phyloP scores from a whole-genome alignment of 1,140 invertebrate species.

The Ceratosolen solmsi region DNA sequence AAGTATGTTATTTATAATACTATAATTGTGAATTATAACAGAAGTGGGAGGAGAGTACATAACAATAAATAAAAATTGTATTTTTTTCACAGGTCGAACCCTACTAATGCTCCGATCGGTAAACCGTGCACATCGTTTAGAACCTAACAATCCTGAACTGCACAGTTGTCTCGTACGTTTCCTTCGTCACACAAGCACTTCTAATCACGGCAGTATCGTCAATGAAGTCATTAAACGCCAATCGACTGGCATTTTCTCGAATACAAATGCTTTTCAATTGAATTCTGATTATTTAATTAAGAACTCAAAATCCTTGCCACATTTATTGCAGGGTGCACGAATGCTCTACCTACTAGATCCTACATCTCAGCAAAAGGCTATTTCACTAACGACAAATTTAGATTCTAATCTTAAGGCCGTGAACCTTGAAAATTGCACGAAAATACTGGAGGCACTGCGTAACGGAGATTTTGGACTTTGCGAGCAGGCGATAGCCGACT shows the following conservation, averaged over 20 bases:
- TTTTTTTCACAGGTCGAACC: conserved; percentile 77
- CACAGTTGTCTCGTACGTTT: conserved; percentile 90
- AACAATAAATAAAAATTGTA: neutral
- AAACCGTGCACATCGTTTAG: conserved; percentile 86
- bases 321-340: conserved; percentile 81
- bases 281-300: conserved; percentile 82
- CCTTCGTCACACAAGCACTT: conserved; percentile 74
- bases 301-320: conserved; percentile 78
- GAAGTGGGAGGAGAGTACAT: no score
- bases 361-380: conserved; percentile 76
- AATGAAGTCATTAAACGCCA: conserved; percentile 84
- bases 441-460: conserved; percentile 83
- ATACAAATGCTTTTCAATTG: conserved; percentile 77
- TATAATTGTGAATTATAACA: no score
- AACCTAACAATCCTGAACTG: conserved; percentile 83
- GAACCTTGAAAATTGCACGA: conserved; percentile 81
- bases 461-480: conserved; percentile 86
- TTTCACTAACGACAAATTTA: conserved; percentile 78
- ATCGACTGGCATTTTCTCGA: conserved; percentile 76
- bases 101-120: conserved; percentile 93
- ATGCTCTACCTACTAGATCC: conserved; percentile 81
- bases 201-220: conserved; percentile 77
- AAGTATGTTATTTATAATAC: no score
- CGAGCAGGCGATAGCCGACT: conserved; percentile 79
- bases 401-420: conserved; percentile 76